Percentiles rank a stretch among this genome's conserved stretches.
phyloP scores from a whole-genome alignment of 2,888 invertebrate genomes.

The Cheilosia variabilis region DNA sequence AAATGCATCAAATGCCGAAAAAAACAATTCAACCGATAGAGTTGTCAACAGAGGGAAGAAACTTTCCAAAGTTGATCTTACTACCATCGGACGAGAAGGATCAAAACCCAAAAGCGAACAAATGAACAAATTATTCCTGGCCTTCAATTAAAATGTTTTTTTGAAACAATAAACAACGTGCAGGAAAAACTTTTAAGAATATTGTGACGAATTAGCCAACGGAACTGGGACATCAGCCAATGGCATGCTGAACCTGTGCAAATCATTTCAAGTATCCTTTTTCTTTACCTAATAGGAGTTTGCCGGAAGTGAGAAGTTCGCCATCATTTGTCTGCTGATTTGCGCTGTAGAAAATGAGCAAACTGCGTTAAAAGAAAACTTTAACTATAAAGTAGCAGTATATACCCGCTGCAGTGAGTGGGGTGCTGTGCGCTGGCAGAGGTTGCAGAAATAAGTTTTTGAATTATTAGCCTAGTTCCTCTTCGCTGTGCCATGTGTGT shows the following conservation, averaged over 20 bases:
- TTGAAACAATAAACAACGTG: slow-evolving; percentile 14
- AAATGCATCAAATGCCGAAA: slow-evolving; percentile 57
- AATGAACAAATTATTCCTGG: slow-evolving; percentile 15
- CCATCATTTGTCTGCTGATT: slow-evolving; percentile 64
- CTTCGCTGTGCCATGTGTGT: slow-evolving; percentile 62
- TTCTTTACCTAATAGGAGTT: slow-evolving; percentile 56
- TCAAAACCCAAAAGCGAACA: slow-evolving; percentile 42
- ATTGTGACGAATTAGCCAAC: slow-evolving; percentile 44
- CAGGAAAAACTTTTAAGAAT: slow-evolving; percentile 33
- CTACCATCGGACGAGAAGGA: neutral
- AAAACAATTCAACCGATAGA: slow-evolving; percentile 65
- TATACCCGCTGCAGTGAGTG: neutral
- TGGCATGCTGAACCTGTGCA: slow-evolving; percentile 71
- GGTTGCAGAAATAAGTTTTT: slow-evolving; percentile 48
- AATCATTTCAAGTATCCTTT: slow-evolving; percentile 70
- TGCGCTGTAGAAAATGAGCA: slow-evolving; percentile 11
- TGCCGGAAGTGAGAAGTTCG: slow-evolving; percentile 55
- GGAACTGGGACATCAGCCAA: slow-evolving; percentile 60
- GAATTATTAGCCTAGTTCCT: slow-evolving; percentile 68
- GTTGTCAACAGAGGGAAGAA: slow-evolving; percentile 62
- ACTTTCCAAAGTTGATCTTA: slow-evolving; percentile 43
- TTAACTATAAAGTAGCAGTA: slow-evolving; percentile 50
- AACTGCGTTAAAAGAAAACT: slow-evolving; percentile 48
- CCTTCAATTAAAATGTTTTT: slow-evolving; percentile 56
- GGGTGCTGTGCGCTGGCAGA: neutral